Evolutionary conservation across 2,797 vertebrate genomes (phyloP), one percentile per base, ranked within the genome.

Genomic region (Salarias fasciatus): DNA sequence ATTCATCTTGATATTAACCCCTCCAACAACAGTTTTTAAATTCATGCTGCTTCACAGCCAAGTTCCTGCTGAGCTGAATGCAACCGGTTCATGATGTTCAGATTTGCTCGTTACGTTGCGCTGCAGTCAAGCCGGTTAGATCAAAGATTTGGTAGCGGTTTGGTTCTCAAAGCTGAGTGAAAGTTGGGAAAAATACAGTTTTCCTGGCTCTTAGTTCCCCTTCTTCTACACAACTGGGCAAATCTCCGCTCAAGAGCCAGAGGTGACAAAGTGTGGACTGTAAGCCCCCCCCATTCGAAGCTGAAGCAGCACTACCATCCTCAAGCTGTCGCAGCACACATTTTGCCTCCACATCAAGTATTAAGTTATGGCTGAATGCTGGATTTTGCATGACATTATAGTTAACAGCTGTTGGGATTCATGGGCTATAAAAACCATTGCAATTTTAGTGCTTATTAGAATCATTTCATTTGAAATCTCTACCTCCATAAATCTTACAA

Each of bases 1-100:
- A 15, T 65, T 73, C 61, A 69, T 78, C 65, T 61, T 6, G 18
- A 72, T 69, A 35, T 54, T 72, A 67, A 78, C 67, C 71, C 41
- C 36, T 28, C 38, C 42, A 53, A 24, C 44, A 69, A 62, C 51
- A 57, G 29, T 53, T 57, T 60, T 64, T 36, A 62, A 59, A 67
- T 31, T 55, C 18, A 56, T 47, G 14, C 36, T 43, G 54, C 63
- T 55, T 52, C 13, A 71, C 44, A 42, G 14, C n/a, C 15, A 53
- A 56, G 37, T 63, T 57, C 29, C 31, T 51, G 38, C 46, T 49
- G 31, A 72, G n/a, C 78, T 36, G 65, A 60, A 53, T 37, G 36
- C 8, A 58, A 35, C 11, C 46, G 38, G 15, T 30, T 24, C 24
- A 11, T 8, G 0, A 37, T 37, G 31, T 18, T 53, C 11, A 35